phyloP scores from a whole-genome alignment of 2,888 invertebrate genomes.

The Cecidostiba fungosa region DNA sequence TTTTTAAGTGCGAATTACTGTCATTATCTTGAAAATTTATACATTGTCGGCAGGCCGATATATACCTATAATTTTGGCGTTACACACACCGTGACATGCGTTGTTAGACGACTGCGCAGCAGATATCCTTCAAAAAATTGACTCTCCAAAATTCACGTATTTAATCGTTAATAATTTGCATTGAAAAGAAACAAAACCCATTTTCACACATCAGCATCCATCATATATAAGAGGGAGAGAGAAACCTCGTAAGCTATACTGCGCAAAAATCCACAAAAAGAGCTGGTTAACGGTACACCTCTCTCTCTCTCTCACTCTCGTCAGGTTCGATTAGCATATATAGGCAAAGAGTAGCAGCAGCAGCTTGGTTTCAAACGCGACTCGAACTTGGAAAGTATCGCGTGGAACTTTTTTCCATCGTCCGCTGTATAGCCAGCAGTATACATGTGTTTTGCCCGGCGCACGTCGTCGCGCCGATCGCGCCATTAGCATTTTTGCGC shows the following conservation, averaged over 20 bases:
- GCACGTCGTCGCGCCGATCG: background rate
- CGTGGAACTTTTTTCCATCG: background rate
- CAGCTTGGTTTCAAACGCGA: slow-evolving; percentile 3
- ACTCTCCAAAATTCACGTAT: background rate
- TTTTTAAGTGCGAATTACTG: background rate
- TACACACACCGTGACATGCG: background rate
- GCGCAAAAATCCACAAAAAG: slow-evolving; percentile 35
- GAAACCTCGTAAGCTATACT: no score
- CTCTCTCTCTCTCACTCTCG: background rate
- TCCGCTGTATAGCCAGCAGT: background rate
- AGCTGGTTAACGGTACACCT: slow-evolving; percentile 1
- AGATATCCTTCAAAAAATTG: no score
- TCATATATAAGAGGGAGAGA: background rate
- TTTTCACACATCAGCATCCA: background rate
- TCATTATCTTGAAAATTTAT: background rate
- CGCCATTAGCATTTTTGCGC: slow-evolving; percentile 48
- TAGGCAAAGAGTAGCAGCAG: slow-evolving; percentile 27
- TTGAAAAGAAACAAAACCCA: background rate
- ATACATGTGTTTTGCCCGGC: slow-evolving; percentile 25
- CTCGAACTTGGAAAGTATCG: slow-evolving; percentile 38
- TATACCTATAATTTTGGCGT: background rate
- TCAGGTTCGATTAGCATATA: slow-evolving; percentile 39
- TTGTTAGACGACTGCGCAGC: no score
- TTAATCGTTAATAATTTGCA: background rate
- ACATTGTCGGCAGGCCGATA: background rate